These are phyloP conservation scores for Polydrusus pterygomalis DNA, from an alignment of 2,888 invertebrate species.

Conservation along the genomic window DNA sequence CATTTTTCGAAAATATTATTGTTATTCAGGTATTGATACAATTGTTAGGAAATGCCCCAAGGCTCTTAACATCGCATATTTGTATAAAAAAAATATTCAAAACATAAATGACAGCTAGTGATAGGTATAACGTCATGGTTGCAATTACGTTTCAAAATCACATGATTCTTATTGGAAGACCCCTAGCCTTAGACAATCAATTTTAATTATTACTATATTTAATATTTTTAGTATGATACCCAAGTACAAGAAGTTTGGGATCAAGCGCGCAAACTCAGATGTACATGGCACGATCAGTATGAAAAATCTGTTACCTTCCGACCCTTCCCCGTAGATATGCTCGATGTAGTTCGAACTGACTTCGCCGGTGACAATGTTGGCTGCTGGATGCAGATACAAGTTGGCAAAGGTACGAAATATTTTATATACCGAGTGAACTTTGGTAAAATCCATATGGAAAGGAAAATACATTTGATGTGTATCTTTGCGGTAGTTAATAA, in stretches of 20 bases:
- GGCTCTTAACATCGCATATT: no score
- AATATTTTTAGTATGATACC: constrained; percentile 80
- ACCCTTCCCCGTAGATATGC: constrained; percentile 96
- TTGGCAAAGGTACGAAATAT: constrained; percentile 78
- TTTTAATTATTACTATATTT: not conserved
- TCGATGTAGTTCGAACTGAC: constrained; percentile 95
- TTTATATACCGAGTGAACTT: not conserved
- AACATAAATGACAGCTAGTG: no score
- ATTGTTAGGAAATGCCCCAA: no score
- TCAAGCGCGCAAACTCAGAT: constrained; percentile 92
- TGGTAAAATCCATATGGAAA: no score
- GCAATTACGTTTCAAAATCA: no score
- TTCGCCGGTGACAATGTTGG: constrained; percentile 97
- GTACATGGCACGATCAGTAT: constrained; percentile 97
- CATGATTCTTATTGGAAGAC: no score
- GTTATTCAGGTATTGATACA: constrained; percentile 85
- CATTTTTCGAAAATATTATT: constrained; percentile 95
- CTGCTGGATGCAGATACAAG: constrained; percentile 98
- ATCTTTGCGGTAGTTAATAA: no score
- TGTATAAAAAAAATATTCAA: no score
- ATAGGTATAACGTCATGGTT: no score
- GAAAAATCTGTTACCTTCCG: constrained; percentile 96
- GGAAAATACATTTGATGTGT: no score
- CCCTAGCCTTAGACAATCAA: no score
- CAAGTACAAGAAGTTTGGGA: constrained; percentile 97